Evolutionary conservation across 2,113 vertebrate genomes (phyloP).

Genomic region (Penelope pileata): DNA sequence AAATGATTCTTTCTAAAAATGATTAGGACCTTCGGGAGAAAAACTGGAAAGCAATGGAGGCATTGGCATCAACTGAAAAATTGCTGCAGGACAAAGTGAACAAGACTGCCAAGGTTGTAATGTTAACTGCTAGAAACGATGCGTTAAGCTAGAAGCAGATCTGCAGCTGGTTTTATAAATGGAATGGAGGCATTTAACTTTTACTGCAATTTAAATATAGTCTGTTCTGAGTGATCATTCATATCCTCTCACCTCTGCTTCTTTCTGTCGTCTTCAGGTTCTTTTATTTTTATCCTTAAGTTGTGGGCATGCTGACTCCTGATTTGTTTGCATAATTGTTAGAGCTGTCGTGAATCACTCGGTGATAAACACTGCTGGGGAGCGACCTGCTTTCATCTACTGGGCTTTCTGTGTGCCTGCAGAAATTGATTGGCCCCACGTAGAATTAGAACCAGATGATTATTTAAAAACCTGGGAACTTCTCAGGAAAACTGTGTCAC

Average conservation of each 20-base stretch:
- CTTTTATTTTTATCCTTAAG: slow-evolving; percentile 3
- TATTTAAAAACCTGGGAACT: neutral
- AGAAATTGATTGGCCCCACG: neutral
- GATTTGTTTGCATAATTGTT: slow-evolving; percentile 59
- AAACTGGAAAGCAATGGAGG: slow-evolving; percentile 99
- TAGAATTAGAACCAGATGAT: neutral
- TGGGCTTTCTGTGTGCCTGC: slow-evolving; percentile 8
- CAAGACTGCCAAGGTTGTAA: slow-evolving; percentile 99
- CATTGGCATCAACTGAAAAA: slow-evolving; percentile 99
- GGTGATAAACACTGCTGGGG: slow-evolving; percentile 8
- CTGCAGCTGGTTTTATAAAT: slow-evolving; percentile 81
- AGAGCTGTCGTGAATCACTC: slow-evolving; percentile 44
- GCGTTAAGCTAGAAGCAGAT: slow-evolving; percentile 84
- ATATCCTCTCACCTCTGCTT: slow-evolving; percentile 66
- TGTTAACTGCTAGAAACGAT: slow-evolving; percentile 81
- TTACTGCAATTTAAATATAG: slow-evolving; percentile 79
- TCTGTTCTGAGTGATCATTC: slow-evolving; percentile 62
- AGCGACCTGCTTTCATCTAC: slow-evolving; percentile 17
- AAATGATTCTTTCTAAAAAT: slow-evolving; percentile 98
- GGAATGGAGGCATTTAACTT: slow-evolving; percentile 72
- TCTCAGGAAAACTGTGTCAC: neutral
- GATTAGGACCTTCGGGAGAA: slow-evolving; percentile 99
- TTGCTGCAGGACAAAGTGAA: slow-evolving; percentile 98
- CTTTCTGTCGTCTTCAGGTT: slow-evolving; percentile 68
- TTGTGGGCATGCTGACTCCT: slow-evolving; percentile 62